Evolutionary conservation across 1,140 invertebrate species (phyloP).

Genomic region (Eurosta solidaginis): DNA sequence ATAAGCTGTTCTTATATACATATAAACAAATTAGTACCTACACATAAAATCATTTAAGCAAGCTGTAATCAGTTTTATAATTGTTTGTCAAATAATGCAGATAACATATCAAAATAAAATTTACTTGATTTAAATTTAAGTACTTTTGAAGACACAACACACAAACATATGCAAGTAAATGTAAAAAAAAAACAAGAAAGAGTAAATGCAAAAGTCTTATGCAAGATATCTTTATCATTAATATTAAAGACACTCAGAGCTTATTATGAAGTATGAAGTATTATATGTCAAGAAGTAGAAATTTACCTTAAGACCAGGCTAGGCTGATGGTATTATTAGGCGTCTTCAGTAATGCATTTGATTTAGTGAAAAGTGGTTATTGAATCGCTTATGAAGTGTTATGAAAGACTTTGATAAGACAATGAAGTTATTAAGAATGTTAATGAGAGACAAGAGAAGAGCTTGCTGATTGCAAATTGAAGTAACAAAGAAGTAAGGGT

Average conservation of each 20-base stretch:
- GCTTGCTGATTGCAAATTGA: no score
- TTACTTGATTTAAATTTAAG: neutral
- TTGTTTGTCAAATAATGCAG: slow-evolving; percentile 24
- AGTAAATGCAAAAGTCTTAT: neutral
- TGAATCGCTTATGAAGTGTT: neutral
- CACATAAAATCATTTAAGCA: neutral
- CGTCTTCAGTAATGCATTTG: neutral
- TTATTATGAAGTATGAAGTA: no score
- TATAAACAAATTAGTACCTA: neutral
- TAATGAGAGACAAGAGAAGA: no score
- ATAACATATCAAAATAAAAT: slow-evolving; percentile 20
- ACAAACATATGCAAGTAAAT: neutral
- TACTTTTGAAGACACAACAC: neutral
- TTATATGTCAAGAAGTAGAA: neutral
- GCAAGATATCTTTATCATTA: slow-evolving; percentile 13
- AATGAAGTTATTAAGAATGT: neutral
- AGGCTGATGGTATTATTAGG: neutral
- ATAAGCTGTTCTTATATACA: neutral
- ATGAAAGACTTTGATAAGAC: neutral
- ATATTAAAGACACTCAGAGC: neutral
- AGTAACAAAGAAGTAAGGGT: no score
- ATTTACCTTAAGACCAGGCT: neutral
- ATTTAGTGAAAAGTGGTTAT: neutral
- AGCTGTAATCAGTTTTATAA: slow-evolving; percentile 14
- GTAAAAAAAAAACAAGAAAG: neutral